Percentiles rank a stretch among this genome's conserved stretches.
phyloP scores from a whole-genome alignment of 2,113 vertebrate species.

The Mesocricetus auratus region DNA sequence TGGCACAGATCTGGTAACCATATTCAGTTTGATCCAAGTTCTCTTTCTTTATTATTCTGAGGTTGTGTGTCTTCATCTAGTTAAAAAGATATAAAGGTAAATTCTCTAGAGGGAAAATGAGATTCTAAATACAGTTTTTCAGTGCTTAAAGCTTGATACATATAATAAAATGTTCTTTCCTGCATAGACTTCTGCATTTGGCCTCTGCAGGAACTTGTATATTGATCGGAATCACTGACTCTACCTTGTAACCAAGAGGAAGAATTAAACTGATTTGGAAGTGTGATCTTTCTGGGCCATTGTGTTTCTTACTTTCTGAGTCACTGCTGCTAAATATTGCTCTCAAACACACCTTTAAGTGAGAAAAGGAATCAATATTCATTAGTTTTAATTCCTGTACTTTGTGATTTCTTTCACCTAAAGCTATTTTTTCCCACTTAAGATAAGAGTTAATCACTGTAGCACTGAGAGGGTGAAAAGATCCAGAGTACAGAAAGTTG shows the following conservation, averaged over 20 bases:
- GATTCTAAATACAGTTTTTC: background rate
- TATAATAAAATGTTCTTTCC: background rate
- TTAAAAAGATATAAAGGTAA: background rate
- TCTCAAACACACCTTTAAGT: background rate
- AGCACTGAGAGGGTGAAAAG: background rate
- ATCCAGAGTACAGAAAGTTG: background rate
- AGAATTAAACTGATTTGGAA: background rate
- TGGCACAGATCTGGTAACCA: background rate
- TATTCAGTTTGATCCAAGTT: background rate
- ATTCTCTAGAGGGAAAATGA: background rate
- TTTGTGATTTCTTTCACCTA: background rate
- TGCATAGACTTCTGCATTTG: background rate
- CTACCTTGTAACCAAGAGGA: background rate
- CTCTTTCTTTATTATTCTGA: background rate
- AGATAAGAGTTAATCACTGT: background rate
- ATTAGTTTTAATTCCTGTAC: background rate
- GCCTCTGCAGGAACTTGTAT: background rate
- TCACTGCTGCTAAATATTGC: background rate
- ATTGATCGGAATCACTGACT: background rate
- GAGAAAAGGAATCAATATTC: background rate
- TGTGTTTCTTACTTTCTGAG: background rate
- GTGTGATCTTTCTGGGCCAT: background rate
- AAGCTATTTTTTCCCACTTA: background rate
- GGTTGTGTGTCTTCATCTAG: background rate
- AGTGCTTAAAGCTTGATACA: background rate